These are phyloP conservation scores for Phylloscopus trochilus DNA, from an alignment of 2,113 vertebrate genomes.

Conservation along the genomic window DNA sequence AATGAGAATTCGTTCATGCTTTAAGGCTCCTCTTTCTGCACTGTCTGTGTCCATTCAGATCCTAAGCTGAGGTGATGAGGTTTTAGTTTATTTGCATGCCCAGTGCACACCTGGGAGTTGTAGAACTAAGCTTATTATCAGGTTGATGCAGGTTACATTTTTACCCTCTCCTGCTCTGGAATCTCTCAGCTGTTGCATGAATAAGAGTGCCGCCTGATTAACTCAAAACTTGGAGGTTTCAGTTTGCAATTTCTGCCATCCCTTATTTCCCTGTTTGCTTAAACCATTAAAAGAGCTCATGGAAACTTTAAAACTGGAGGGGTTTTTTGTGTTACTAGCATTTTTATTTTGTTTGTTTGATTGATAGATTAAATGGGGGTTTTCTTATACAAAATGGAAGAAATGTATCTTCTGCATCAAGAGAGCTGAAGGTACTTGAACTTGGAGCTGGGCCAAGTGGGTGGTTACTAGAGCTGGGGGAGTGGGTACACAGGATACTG, in stretches of 20 bases:
- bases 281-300: not conserved
- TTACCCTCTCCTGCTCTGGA: not conserved
- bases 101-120: not conserved
- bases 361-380: accelerated
- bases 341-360: not conserved
- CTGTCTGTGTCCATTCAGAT: not conserved
- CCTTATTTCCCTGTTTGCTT: not conserved
- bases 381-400: not conserved
- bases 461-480: no score
- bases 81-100: not conserved
- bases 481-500: not conserved
- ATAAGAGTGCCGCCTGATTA: not conserved
- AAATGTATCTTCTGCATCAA: not conserved
- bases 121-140: not conserved
- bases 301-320: not conserved
- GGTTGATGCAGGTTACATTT: not conserved
- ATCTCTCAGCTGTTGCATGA: not conserved
- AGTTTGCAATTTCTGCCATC: not conserved
- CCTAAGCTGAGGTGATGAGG: not conserved
- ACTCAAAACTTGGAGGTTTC: not conserved
- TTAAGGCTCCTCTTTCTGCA: not conserved
- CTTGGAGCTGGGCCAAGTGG: not conserved
- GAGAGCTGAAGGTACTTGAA: not conserved
- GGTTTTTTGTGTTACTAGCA: accelerated
- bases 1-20: not conserved